Evolutionary conservation across 2,888 invertebrate genomes (phyloP).

Genomic region (Hydrotaea diabolus): DNA sequence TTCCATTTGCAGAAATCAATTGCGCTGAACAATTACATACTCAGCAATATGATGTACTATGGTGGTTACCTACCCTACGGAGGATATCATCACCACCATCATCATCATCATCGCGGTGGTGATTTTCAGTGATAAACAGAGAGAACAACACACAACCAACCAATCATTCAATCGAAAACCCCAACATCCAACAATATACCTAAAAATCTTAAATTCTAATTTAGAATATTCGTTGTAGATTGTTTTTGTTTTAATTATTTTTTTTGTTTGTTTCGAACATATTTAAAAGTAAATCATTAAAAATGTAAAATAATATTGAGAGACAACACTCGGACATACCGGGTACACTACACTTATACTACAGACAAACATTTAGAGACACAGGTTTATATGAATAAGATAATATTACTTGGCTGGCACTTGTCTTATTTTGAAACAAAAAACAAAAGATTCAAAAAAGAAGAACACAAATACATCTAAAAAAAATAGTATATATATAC

Average conservation of each 20-base stretch:
- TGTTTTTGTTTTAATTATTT: constrained; percentile 2
- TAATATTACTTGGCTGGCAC: constrained; percentile 63
- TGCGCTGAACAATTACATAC: constrained; percentile 73
- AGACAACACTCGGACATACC: constrained; percentile 26
- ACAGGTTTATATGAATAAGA: constrained; percentile 41
- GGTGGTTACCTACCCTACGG: constrained; percentile 59
- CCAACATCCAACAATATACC: constrained; percentile 34
- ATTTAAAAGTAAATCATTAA: neutral
- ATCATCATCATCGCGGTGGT: constrained; percentile 43
- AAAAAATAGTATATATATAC: constrained; percentile 10
- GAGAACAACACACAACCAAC: constrained; percentile 5
- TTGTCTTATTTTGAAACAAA: constrained; percentile 60
- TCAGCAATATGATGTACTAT: constrained; percentile 64
- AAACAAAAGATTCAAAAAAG: constrained; percentile 8
- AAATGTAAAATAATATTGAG: constrained; percentile 16
- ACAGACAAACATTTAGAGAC: constrained; percentile 1
- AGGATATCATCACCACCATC: constrained; percentile 52
- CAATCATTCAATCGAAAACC: neutral
- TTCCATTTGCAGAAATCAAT: constrained; percentile 75
- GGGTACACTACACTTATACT: constrained; percentile 3
- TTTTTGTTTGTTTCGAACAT: constrained; percentile 10
- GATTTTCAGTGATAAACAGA: constrained; percentile 1
- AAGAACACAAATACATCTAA: constrained; percentile 49
- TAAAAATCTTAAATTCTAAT: constrained; percentile 19
- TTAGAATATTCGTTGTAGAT: neutral